Evolutionary conservation across 2,888 invertebrate species (phyloP), one percentile per base, ranked within the genome.

Genomic region (Anorthoa munda): DNA sequence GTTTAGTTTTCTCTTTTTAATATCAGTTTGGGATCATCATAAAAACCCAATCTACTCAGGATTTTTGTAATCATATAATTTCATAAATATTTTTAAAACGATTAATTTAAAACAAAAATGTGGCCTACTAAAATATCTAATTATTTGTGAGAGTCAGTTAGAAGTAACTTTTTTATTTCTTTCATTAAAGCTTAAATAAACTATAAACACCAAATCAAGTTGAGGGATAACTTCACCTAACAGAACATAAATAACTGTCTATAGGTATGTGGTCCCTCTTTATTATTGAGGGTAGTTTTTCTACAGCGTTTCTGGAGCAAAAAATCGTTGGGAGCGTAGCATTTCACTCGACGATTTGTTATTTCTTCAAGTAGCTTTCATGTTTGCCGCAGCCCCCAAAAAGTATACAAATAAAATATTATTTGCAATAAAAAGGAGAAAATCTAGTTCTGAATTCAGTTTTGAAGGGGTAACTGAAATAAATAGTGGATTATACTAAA

Each of bases 401-500:
- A 66, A 72, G 60, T 60, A 58, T 60, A 68, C 66, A 63, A 59
- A 66, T 77, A 67, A 70, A 78, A 63, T 56, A 56, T 56, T 77
- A 72, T 81, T 81, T 53, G 84, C 56, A 55, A 75, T 63, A 61
- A 75, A 64, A 71, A 64, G n/a, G 45, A 65, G n/a, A 39, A 18
- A 68, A 66, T 51, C 12, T 55, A 55, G 50, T 69, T 70, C 69
- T 53, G n/a, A 51, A 60, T 51, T 46, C 2, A 50, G 21, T 65
- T 55, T 66, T 18, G 50, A 55, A 70, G 39, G 66, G 56, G 23
- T 26, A 23, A 53, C 55, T 15, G 26, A 61, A 59, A 77, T 84
- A 77, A 67, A 77, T 74, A 69, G 12, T 11, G 72, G 75, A 72
- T 82, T 83, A 79, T 83, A 56, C 66, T 50, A 72, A 82, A 79